Conservation (phyloP, 2,113 vertebrate genomes). For the Megaceryle torquata region DNA sequence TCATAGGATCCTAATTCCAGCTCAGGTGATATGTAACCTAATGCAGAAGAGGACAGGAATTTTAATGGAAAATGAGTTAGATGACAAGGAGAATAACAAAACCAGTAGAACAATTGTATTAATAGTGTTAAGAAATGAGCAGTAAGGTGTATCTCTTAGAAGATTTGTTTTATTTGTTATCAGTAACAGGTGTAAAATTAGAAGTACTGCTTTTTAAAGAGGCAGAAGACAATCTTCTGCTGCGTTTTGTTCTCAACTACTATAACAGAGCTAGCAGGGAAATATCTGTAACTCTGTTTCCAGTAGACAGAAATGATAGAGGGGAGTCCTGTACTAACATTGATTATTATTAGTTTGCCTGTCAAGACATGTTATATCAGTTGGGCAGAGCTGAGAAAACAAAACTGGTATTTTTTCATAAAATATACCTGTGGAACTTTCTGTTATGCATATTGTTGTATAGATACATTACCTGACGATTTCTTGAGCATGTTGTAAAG, state of each 20-base stretch:
- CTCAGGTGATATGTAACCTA: not conserved
- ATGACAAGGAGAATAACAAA: not conserved
- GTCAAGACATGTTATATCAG: not conserved
- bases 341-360: not conserved
- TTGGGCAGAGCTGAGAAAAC: not conserved
- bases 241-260: not conserved
- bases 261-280: not conserved
- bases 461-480: not conserved
- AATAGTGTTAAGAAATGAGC: not conserved
- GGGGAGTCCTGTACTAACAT: not conserved
- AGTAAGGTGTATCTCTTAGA: not conserved
- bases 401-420: not conserved
- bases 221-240: not conserved
- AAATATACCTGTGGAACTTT: not conserved
- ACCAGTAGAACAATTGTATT: not conserved
- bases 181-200: not conserved
- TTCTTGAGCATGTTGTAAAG: not conserved
- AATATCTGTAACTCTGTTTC: not conserved
- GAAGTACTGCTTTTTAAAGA: not conserved
- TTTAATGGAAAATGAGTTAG: not conserved
- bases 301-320: not conserved
- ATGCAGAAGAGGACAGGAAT: not conserved
- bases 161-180: not conserved
- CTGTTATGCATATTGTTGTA: not conserved
- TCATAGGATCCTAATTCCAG: not conserved